These are phyloP conservation scores for Characodon lateralis DNA, from an alignment of 2,797 vertebrate genomes.

Conservation along the genomic window DNA sequence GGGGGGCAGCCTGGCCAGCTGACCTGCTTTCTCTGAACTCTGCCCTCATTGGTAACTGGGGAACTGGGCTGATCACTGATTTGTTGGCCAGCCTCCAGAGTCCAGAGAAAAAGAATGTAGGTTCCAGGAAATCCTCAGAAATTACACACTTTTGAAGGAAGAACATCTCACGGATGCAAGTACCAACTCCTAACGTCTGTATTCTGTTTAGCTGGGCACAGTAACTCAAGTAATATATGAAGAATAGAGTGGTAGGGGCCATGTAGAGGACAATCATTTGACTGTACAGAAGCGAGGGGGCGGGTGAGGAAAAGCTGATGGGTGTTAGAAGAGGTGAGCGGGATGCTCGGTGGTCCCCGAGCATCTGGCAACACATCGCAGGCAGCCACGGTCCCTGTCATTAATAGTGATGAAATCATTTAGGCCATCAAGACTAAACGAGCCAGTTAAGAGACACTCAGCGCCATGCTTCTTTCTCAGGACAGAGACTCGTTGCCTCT, in stretches of 20 bases:
- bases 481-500: slow-evolving; percentile 61
- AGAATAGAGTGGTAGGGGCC: slow-evolving; percentile 80
- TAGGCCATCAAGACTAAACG: slow-evolving; percentile 99
- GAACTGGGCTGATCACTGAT: slow-evolving; percentile 81
- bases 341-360: slow-evolving; percentile 85
- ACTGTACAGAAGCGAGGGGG: slow-evolving; percentile 84
- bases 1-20: slow-evolving; percentile 55
- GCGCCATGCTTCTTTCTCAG: slow-evolving; percentile 83
- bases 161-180: slow-evolving; percentile 21
- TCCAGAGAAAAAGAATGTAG: slow-evolving; percentile 25
- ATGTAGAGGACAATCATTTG: slow-evolving; percentile 95
- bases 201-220: slow-evolving; percentile 25
- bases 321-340: slow-evolving; percentile 78
- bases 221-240: slow-evolving; percentile 39
- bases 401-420: slow-evolving; percentile 99
- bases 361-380: slow-evolving; percentile 93
- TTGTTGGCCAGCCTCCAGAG: slow-evolving; percentile 77
- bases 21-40: slow-evolving; percentile 63
- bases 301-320: slow-evolving; percentile 76
- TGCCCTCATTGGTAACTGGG: slow-evolving; percentile 53
- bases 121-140: slow-evolving; percentile 25
- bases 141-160: slow-evolving; percentile 33
- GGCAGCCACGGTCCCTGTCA: slow-evolving; percentile 93
- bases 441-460: slow-evolving; percentile 96
- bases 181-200: not conserved